These are phyloP conservation scores for Cottoperca gobio DNA, from an alignment of 2,797 vertebrate genomes.

Conservation along the genomic window DNA sequence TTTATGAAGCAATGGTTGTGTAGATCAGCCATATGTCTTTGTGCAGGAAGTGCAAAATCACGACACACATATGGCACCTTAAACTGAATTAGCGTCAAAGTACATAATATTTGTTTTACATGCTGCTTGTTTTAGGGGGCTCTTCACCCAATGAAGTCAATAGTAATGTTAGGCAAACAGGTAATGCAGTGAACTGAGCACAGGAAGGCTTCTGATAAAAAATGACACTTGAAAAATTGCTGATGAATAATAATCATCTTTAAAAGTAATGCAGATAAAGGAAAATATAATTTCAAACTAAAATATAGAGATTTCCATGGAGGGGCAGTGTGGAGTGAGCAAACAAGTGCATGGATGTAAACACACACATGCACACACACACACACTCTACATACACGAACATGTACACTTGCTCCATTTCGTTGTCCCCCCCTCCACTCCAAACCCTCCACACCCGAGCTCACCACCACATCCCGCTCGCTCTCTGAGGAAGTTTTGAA, in stretches of 20 bases:
- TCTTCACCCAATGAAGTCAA: too few species aligned
- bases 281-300: not conserved
- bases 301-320: not conserved
- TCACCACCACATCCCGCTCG: conserved; percentile 47
- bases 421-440: not conserved
- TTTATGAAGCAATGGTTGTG: too few species aligned
- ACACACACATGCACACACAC: conserved; percentile 39
- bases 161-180: too few species aligned
- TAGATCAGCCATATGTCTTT: too few species aligned
- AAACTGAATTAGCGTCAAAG: not conserved
- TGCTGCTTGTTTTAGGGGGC: too few species aligned
- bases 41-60: too few species aligned
- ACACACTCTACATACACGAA: conserved; percentile 63
- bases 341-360: conserved; percentile 19
- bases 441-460: not conserved
- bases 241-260: not conserved
- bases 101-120: too few species aligned
- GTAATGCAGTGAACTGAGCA: too few species aligned
- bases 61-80: too few species aligned
- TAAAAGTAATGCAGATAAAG: not conserved
- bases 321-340: conserved; percentile 14
- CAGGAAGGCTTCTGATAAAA: not conserved
- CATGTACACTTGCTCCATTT: conserved; percentile 42
- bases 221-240: not conserved
- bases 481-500: conserved; percentile 75